Conservation (phyloP, 2,888 invertebrate species). For the Automeris io region DNA sequence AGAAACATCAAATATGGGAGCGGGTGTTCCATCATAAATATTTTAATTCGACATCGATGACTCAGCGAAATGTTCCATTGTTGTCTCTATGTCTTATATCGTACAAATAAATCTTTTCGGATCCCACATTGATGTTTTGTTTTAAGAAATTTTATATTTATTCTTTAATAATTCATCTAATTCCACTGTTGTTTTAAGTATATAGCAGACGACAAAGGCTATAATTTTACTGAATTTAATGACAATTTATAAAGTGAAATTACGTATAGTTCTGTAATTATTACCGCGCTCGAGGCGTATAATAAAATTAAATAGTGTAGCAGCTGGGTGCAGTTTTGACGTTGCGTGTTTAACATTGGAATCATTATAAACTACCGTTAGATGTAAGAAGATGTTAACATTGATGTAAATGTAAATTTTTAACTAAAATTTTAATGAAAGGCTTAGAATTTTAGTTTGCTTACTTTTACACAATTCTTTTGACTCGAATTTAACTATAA, state of each 20-base stretch:
- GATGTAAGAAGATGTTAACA: not conserved
- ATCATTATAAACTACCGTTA: not conserved
- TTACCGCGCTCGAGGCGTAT: constrained; percentile 1
- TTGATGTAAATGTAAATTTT: no score
- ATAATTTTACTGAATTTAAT: constrained; percentile 6
- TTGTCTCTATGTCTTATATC: constrained; percentile 9
- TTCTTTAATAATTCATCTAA: not conserved
- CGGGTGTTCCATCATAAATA: constrained; percentile 36
- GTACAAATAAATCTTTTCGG: constrained; percentile 19
- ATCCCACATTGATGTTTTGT: constrained; percentile 4
- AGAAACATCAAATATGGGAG: constrained; percentile 7
- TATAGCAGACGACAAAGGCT: not conserved
- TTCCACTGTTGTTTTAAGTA: not conserved
- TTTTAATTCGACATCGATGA: constrained; percentile 50
- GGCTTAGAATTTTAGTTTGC: no score
- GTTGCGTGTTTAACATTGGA: not conserved
- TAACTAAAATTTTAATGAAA: no score
- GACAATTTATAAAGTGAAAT: constrained; percentile 7
- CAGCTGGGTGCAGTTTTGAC: not conserved
- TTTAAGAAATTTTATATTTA: constrained; percentile 8
- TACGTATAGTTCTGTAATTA: constrained; percentile 14
- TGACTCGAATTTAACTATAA: no score
- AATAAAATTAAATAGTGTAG: not conserved
- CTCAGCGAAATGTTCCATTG: constrained; percentile 33
- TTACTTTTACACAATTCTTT: no score